A percentile compares a stretch with the other conserved stretches of the same genome.
phyloP scores from a whole-genome alignment of 1,140 invertebrate genomes.

The Drosophila lini region DNA sequence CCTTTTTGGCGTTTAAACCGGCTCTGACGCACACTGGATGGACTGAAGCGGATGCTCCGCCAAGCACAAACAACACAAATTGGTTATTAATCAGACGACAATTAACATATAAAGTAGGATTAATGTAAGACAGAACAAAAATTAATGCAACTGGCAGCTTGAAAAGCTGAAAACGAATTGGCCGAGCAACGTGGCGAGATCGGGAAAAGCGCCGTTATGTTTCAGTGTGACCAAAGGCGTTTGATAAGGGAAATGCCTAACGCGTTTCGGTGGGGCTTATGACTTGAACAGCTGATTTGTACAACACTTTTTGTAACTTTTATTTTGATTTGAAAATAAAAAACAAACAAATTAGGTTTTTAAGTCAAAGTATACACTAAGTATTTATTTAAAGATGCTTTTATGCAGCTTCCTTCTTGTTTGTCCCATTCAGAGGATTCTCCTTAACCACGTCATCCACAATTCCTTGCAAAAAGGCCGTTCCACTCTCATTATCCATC shows the following conservation, averaged over 20 bases:
- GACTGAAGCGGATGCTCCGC: slow-evolving; percentile 2
- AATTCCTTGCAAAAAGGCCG: not conserved
- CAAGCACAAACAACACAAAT: slow-evolving; percentile 33
- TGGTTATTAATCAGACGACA: not conserved
- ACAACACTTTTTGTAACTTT: no score
- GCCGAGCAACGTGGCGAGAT: slow-evolving; percentile 18
- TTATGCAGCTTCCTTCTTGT: no score
- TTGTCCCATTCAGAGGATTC: not conserved
- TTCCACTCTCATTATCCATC: not conserved
- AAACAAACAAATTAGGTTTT: no score
- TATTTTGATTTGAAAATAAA: no score
- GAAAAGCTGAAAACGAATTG: slow-evolving; percentile 42
- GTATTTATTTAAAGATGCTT: no score
- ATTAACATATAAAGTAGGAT: slow-evolving; percentile 4
- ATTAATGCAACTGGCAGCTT: slow-evolving; percentile 5
- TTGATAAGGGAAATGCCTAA: not conserved
- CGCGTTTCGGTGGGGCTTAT: not conserved
- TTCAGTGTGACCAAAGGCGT: not conserved
- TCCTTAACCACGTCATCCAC: not conserved
- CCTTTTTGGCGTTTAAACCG: not conserved
- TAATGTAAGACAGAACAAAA: not conserved
- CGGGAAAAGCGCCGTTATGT: slow-evolving; percentile 20
- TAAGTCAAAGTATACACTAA: no score
- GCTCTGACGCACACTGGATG: not conserved
- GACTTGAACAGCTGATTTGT: no score